A percentile compares a stretch with the other conserved stretches of the same genome.
Evolutionary conservation across 2,113 vertebrate genomes (phyloP).

Genomic region (Reinhardtius hippoglossoides): DNA sequence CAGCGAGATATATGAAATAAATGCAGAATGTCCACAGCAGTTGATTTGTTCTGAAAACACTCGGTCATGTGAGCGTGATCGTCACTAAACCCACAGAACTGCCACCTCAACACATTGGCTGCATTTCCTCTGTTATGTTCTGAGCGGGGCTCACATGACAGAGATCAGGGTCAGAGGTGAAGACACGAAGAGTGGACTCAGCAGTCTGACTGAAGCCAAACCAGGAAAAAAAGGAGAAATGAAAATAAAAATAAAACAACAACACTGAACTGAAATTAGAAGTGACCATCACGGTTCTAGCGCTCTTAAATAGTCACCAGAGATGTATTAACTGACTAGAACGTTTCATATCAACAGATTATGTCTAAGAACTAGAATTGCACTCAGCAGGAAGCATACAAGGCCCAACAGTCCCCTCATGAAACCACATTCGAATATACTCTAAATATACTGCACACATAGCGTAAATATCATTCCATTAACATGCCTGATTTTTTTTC

Average conservation of each 20-base stretch:
- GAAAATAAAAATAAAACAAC: slow-evolving; percentile 61
- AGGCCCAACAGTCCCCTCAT: too few species aligned
- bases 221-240: slow-evolving; percentile 62
- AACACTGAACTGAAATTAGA: background rate
- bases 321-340: too few species aligned
- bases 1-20: too few species aligned
- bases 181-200: slow-evolving; percentile 45
- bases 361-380: slow-evolving; percentile 18
- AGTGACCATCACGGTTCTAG: background rate
- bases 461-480: too few species aligned
- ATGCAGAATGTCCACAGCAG: background rate
- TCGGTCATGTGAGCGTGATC: background rate
- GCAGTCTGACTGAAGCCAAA: slow-evolving; percentile 28
- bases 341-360: background rate
- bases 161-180: slow-evolving; percentile 48
- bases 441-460: too few species aligned
- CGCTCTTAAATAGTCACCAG: background rate
- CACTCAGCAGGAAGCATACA: too few species aligned
- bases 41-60: background rate
- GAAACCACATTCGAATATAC: too few species aligned
- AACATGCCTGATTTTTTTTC: too few species aligned
- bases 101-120: slow-evolving; percentile 41
- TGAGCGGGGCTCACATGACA: slow-evolving; percentile 52
- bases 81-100: slow-evolving; percentile 34
- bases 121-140: slow-evolving; percentile 58